Evolutionary conservation across 2,888 invertebrate species (phyloP), one percentile per base, ranked within the genome.

Genomic region (Junonia oenone): DNA sequence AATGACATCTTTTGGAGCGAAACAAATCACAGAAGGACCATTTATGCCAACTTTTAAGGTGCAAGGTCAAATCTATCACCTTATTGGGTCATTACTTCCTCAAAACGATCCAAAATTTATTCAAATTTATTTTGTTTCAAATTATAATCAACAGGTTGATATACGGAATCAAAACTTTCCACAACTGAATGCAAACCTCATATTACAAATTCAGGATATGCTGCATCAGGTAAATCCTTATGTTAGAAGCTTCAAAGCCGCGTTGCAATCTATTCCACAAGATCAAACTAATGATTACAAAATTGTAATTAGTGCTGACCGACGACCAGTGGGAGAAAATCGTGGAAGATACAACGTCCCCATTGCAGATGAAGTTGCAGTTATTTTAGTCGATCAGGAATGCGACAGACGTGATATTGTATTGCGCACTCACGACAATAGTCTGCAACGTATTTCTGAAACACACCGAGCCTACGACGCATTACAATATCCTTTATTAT

Each of bases 1-100:
- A 49, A 66, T 62, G 63, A 67, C 63, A 1, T 67, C 66, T 0
- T 66, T 66, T 58, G 64, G 63, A 1, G 65, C 64, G 0, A 56
- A 65, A 56, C 55, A 67, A 59, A 57, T 63, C 5, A 6, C 38
- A 29, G 63, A 65, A 45, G 60, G 53, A 1, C 6, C 38, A 11
- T 70, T 65, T 26, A 67, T 68, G 67, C 67, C 67, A 1, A 70
- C 66, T 2, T 68, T 67, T 55, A 68, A 67, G 43, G 37, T 68
- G 0, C 64, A 61, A 35, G 61, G 53, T 1, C 54, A 58, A 8
- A 51, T 64, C 13, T 66, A 67, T 22, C 66, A 67, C 15, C 26
- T 57, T 0, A 64, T 66, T 9, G 67, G 64, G 14, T 56, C 58
- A 3, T 29, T 64, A 4, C 9, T 66, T 9, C 61, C 62, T 4